Conservation (phyloP, 1,140 invertebrate species). For the Oncopodura yosiiana region DNA sequence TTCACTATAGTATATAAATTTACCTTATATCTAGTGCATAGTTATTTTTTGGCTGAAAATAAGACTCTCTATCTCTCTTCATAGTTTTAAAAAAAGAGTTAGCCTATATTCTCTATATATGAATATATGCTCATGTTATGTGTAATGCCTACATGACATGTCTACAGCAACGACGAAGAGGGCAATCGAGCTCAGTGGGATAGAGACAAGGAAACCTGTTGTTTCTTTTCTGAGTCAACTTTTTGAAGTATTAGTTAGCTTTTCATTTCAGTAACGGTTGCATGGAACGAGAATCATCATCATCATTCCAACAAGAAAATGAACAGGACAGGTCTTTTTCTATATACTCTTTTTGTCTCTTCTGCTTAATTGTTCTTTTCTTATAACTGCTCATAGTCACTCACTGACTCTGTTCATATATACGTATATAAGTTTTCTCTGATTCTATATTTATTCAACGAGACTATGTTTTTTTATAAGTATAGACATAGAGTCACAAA, state of each 20-base stretch:
- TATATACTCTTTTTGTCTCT: constrained; percentile 5
- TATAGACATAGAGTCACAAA: too few species aligned
- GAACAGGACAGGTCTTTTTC: constrained; percentile 23
- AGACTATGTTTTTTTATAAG: too few species aligned
- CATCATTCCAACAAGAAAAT: constrained; percentile 16
- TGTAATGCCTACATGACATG: background rate
- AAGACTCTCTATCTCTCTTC: background rate
- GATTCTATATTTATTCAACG: too few species aligned
- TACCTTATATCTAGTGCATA: too few species aligned
- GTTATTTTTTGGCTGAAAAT: background rate
- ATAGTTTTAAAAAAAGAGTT: too few species aligned
- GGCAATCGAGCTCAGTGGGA: constrained; percentile 16
- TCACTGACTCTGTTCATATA: too few species aligned
- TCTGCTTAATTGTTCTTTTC: constrained; percentile 22
- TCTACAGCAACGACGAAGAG: constrained; percentile 8
- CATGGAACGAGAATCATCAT: constrained; percentile 15
- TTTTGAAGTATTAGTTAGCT: background rate
- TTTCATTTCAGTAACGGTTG: too few species aligned
- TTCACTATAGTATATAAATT: too few species aligned
- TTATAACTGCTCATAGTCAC: background rate
- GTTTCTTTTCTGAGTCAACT: constrained; percentile 14
- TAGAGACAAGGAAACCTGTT: constrained; percentile 20
- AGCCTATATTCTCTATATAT: too few species aligned
- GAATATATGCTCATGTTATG: too few species aligned
- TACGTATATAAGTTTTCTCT: too few species aligned